A percentile compares a stretch with the other conserved stretches of the same genome.
These are phyloP conservation scores for Stenodera caucasica DNA, from an alignment of 2,888 invertebrate genomes.

Conservation along the genomic window DNA sequence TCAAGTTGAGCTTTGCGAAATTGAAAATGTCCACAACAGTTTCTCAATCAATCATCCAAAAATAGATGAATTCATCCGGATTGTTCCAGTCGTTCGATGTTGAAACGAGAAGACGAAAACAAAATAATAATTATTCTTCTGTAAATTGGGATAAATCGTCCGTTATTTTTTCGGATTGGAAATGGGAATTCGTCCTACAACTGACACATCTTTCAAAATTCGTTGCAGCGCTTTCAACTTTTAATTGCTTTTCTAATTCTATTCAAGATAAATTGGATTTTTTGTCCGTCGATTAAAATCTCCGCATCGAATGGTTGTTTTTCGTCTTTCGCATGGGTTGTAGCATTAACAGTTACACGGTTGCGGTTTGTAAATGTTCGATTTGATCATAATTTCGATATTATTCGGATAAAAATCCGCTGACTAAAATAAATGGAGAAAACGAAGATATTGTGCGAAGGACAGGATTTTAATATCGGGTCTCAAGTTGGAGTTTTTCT, in stretches of 20 bases:
- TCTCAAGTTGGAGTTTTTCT: too few species aligned
- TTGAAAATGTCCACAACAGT: neutral
- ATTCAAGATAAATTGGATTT: slow-evolving; percentile 18
- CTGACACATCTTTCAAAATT: neutral
- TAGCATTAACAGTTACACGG: too few species aligned
- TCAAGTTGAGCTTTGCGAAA: neutral
- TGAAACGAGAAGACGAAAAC: neutral
- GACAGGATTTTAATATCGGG: too few species aligned
- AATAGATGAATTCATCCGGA: neutral
- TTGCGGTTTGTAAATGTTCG: too few species aligned
- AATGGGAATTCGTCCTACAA: too few species aligned
- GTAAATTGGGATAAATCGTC: neutral
- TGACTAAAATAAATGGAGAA: too few species aligned
- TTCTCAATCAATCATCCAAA: neutral
- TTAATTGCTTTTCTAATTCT: slow-evolving; percentile 22
- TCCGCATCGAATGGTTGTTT: neutral
- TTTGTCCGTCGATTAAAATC: slow-evolving; percentile 7
- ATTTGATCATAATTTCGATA: too few species aligned
- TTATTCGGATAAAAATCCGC: too few species aligned
- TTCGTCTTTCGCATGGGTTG: neutral
- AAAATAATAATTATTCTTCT: neutral
- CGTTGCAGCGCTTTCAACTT: slow-evolving; percentile 14
- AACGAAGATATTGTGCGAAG: too few species aligned
- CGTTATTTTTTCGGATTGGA: too few species aligned
- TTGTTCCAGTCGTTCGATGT: neutral